phyloP scores from a whole-genome alignment of 2,113 vertebrate species.

The Synodontis membranacea region DNA sequence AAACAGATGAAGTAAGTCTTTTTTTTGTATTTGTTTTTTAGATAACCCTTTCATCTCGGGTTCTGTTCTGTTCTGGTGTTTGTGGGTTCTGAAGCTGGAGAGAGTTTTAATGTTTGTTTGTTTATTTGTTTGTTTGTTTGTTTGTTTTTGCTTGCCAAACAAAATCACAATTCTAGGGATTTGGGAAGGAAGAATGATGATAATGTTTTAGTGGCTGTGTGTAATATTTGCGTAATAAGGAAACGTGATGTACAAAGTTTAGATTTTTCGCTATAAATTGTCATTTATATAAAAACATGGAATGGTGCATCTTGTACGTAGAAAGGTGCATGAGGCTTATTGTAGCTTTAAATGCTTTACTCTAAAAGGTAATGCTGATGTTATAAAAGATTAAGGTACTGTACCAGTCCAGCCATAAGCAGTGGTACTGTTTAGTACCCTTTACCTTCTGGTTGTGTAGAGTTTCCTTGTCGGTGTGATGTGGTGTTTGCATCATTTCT shows the following conservation, averaged over 20 bases:
- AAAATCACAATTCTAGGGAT: too few species aligned
- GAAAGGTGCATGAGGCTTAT: not conserved
- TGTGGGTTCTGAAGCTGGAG: conserved; percentile 74
- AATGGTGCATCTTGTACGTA: not conserved
- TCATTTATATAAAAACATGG: not conserved
- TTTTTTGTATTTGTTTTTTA: not conserved
- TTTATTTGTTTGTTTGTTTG: too few species aligned
- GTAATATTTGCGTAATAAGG: too few species aligned
- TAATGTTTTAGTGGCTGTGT: too few species aligned
- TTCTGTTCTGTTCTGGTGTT: conserved; percentile 74
- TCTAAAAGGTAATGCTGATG: not conserved
- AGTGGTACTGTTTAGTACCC: not conserved
- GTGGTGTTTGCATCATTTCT: not conserved
- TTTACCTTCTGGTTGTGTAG: not conserved
- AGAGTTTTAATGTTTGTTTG: too few species aligned
- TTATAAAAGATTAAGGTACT: not conserved
- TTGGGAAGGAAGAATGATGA: too few species aligned
- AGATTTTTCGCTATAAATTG: not conserved
- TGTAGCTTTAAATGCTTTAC: not conserved
- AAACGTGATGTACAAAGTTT: not conserved
- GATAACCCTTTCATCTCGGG: conserved; percentile 48
- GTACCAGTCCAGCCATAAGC: not conserved
- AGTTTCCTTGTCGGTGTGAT: too few species aligned
- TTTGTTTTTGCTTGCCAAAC: too few species aligned
- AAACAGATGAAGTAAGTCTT: conserved; percentile 98